phyloP scores from a whole-genome alignment of 2,797 vertebrate genomes.

The Chrysolophus pictus region DNA sequence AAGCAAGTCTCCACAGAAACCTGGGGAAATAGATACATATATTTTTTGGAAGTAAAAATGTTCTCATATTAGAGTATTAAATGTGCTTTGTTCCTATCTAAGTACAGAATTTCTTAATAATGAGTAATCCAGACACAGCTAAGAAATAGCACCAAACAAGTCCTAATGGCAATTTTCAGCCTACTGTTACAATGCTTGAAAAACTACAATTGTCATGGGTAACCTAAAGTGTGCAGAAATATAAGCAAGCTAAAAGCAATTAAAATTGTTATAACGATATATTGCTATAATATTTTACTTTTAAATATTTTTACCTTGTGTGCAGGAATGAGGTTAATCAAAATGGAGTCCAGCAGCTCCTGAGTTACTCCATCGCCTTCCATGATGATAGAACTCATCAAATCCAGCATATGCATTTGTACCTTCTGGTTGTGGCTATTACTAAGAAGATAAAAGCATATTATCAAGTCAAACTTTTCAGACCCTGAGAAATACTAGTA shows the following conservation, averaged over 20 bases:
- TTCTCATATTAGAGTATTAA: not conserved
- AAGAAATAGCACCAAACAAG: not conserved
- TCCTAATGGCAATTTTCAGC: not conserved
- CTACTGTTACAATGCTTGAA: not conserved
- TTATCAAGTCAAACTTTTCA: not conserved
- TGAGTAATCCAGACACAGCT: not conserved
- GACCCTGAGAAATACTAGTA: not conserved
- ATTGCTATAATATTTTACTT: not conserved
- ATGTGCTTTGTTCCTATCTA: not conserved
- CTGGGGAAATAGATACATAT: not conserved
- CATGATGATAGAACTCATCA: constrained; percentile 99
- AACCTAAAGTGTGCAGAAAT: not conserved
- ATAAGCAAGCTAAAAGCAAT: not conserved
- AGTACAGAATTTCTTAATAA: not conserved
- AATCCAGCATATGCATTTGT: constrained; percentile 99
- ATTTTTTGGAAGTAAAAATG: rapidly evolving
- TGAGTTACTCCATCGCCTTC: constrained; percentile 99
- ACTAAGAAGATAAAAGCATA: constrained; percentile 75
- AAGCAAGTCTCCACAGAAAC: not conserved
- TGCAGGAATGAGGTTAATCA: constrained; percentile 99
- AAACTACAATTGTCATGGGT: rapidly evolving
- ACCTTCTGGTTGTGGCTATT: constrained; percentile 99
- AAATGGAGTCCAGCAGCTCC: constrained; percentile 97
- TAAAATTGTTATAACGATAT: not conserved
- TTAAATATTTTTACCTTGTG: constrained; percentile 87